A percentile compares a stretch with the other conserved stretches of the same genome.
phyloP scores from a whole-genome alignment of 2,797 vertebrate species.

The Onychomys leucogaster region DNA sequence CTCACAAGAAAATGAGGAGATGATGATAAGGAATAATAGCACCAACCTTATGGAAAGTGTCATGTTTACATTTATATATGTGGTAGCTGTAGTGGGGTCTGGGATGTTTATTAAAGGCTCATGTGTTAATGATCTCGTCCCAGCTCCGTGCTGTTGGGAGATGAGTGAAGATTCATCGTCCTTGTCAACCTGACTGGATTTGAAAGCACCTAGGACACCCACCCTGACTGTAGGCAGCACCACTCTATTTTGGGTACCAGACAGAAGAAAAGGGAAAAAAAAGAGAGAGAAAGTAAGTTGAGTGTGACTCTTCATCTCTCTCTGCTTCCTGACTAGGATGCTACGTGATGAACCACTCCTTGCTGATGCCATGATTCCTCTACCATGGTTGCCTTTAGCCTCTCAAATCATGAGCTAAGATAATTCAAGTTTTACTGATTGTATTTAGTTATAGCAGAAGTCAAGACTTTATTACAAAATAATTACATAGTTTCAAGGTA shows the following conservation, averaged over 20 bases:
- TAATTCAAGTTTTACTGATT: background rate
- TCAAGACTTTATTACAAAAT: background rate
- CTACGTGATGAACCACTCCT: background rate
- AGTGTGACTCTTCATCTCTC: background rate
- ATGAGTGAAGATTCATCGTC: background rate
- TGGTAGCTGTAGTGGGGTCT: background rate
- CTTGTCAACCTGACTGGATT: background rate
- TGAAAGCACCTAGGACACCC: background rate
- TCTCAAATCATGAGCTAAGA: background rate
- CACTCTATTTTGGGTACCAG: background rate
- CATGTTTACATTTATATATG: background rate
- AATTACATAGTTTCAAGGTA: background rate
- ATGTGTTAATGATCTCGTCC: background rate
- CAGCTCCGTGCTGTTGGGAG: background rate
- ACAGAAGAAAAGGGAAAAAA: background rate
- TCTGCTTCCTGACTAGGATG: background rate
- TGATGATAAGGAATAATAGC: background rate
- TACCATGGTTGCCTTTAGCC: background rate
- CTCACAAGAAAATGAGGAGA: background rate
- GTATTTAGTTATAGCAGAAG: background rate
- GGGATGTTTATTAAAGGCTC: background rate
- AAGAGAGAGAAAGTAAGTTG: background rate
- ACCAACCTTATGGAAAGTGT: background rate
- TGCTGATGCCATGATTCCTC: background rate
- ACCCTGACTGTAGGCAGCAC: background rate